Evolutionary conservation across 64 coral and sea anemone species (phyloP).

Genomic region (Trachythela sp.): DNA sequence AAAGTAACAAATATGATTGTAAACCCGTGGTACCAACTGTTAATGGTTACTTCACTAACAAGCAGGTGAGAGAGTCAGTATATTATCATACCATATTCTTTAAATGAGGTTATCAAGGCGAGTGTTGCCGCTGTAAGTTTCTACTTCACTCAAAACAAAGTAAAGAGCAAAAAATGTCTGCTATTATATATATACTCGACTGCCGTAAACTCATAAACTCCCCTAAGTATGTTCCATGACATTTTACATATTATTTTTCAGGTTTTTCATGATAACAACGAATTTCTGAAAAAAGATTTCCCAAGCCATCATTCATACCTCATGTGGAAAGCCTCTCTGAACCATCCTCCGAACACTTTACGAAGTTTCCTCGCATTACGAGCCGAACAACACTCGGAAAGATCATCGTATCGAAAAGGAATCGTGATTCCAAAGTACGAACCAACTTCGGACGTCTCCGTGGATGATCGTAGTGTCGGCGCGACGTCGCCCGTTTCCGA

Average conservation of each 20-base stretch:
- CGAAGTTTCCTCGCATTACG: background rate
- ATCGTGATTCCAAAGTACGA: background rate
- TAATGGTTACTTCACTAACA: background rate
- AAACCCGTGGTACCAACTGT: background rate
- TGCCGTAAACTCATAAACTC: too few species aligned
- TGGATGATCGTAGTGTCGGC: background rate
- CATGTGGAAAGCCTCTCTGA: background rate
- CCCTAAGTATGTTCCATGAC: background rate
- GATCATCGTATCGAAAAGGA: background rate
- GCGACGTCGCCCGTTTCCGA: background rate
- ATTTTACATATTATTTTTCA: background rate
- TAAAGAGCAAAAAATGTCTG: too few species aligned
- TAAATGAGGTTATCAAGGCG: background rate
- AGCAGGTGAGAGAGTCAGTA: too few species aligned
- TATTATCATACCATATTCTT: too few species aligned
- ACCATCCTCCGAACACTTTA: constrained; percentile 1
- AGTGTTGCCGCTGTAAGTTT: background rate
- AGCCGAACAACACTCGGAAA: background rate
- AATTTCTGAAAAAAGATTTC: background rate
- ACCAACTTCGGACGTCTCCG: background rate
- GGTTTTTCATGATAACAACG: background rate
- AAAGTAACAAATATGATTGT: too few species aligned
- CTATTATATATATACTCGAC: too few species aligned
- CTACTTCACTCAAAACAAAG: too few species aligned
- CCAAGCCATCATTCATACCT: background rate